Base-by-base conservation (phyloP, 2,797 vertebrate genomes). In the Anas bahamensis region DNA sequence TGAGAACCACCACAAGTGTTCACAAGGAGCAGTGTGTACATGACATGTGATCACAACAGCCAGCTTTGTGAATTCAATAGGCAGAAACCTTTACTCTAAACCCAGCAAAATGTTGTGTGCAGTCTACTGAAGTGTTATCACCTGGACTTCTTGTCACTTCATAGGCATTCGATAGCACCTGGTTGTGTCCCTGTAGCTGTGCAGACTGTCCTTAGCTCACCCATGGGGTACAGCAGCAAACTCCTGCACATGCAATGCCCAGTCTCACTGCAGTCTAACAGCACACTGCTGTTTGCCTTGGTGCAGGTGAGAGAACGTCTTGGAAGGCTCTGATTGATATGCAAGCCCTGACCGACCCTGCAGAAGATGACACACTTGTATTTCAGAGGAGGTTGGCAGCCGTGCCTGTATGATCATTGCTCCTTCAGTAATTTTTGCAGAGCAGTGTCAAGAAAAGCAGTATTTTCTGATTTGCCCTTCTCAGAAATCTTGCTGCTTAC, bases 31-130 rank as follows among this genome's bases (percentile, higher is more conserved):
- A 5, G 16, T 31, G 31, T 12, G 10, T 33, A n/a, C 10, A 24
- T 28, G 61, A 24, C 4, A 46, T 80, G 24, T 14, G 6, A 37
- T 41, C 42, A 77, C 7, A 57, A 22, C 53, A 71, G 1, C 6
- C 13, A 23, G 8, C 6, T 55, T 63, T 44, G 7, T 72, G 75
- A 80, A 42, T 83, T 80, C 44, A 80, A 2, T 18, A 8, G 29
- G 35, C 71, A 46, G 64, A 69, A 80, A 65, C 5, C 16, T 21
- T 79, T 74, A 3, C 18, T 39, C 15, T 70, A 41, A 69, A 86
- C 6, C 10, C 23, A 74, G 7, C 24, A 16, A 0, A 0, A 17
- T 68, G 10, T 63, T 31, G 3, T 74, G 5, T 16, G 14, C 26
- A 59, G 42, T 24, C 13, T 64, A 46, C 29, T 56, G 71, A 75